Evolutionary conservation across 1,140 invertebrate species (phyloP), one percentile per base, ranked within the genome.

Genomic region (Drosophila pachea): DNA sequence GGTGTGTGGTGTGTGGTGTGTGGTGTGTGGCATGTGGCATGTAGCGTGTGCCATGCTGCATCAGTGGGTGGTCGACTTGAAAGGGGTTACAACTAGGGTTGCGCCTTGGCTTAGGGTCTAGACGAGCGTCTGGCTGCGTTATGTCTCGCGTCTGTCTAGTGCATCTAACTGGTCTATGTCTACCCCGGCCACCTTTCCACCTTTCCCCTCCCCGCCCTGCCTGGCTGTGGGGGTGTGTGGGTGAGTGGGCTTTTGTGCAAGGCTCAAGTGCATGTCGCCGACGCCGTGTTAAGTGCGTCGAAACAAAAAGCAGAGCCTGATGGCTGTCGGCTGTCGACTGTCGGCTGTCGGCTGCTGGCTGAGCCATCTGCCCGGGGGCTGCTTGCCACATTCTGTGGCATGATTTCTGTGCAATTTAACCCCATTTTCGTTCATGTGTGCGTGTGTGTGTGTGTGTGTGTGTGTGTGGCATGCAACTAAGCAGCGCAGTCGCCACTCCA

Each of bases 341-440:
- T 33, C 22, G 42, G 29, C 43, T 52, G 40, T 40, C 40, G 42
- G 59, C 45, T 43, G 60, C 60, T 48, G 40, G 7, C 22, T 33
- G 22, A 11, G n/a, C 7, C 6, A 9, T 12, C 31, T 14, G 11
- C 40, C 49, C 48, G 11, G 9, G 49, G 22, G 53, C 56, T 43
- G 40, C 14, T 43, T 43, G 40, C 12, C 40, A 12, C 40, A 14
- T 43, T 43, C 14, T 43, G 54, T 68, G 77, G 50, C 61, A 74
- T 81, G 74, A 77, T 86, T 86, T 86, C 74, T 86, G 76, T 88
- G 71, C 76, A 88, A 88, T 88, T 88, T 83, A 88, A 88, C 86
- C 82, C 86, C 66, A 88, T 88, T 86, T 84, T 71, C 36, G n/a
- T 2, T 11, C n/a, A 1, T 40, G 11, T 7, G 40, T 42, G 4